Base-by-base conservation (phyloP, 2,797 vertebrate genomes). In the Poecilia wingei region DNA sequence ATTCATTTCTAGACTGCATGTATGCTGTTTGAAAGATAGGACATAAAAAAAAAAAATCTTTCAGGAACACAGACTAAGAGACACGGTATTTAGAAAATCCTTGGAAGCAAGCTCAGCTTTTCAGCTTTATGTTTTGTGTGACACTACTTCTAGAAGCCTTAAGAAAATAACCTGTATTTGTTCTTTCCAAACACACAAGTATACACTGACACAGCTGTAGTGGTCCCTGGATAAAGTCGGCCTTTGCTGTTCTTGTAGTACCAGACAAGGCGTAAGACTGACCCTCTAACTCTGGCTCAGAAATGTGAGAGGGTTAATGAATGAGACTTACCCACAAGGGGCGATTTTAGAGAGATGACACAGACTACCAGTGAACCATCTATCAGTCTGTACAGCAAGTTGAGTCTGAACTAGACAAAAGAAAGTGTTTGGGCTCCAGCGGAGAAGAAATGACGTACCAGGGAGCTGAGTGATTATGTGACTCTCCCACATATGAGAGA, bases 371-470 rank as follows among this genome's bases (percentile, higher is more conserved):
- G 80, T 90, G 91, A 91, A 87, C 87, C 91, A 95, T 94, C 90
- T 88, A 88, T 91, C 91, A 90, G 85, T 76, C 82, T 86, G 73
- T 82, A 71, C 80, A 71, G 84, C 31, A 51, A 82, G 74, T 85
- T 82, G 75, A 86, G 84, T 73, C 83, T 78, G 80, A 85, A 88
- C 91, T 83, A 90, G 91, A 92, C 89, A 91, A 90, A 86, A 83
- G 88, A 88, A 88, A 93, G 89, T 92, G 90, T 90, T 91, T 91
- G 88, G 88, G 89, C 88, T 91, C 82, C 83, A 91, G 91, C 87
- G 80, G 87, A 91, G 82, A 72, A 75, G 88, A 89, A 88, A 85
- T 91, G 89, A 94, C 94, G 92, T 92, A 94, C 93, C 89, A 88
- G 80, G 61, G 84, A 86, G 81, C 80, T 92, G 89, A 94, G 83